phyloP scores from a whole-genome alignment of 2,113 vertebrate genomes.

The Scartelaos histophorus region DNA sequence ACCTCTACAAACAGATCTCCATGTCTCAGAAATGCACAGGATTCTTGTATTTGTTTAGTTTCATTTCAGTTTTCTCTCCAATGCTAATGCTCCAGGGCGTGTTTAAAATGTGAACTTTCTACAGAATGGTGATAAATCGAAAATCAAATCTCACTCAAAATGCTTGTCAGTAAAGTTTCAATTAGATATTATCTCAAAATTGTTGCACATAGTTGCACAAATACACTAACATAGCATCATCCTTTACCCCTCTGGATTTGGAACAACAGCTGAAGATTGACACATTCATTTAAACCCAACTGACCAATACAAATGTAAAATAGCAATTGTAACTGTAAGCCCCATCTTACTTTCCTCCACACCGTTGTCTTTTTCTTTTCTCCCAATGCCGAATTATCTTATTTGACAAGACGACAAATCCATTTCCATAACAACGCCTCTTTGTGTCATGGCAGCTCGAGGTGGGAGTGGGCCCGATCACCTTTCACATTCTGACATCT shows the following conservation, averaged over 20 bases:
- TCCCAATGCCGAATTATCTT: constrained; percentile 28
- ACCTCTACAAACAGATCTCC: too few relatives aligned
- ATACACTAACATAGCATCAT: too few relatives aligned
- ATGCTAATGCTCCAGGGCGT: too few relatives aligned
- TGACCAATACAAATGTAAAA: background rate
- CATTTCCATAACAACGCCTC: constrained; percentile 13
- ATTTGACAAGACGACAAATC: constrained; percentile 45
- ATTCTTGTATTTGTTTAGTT: too few relatives aligned
- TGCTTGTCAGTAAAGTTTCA: too few relatives aligned
- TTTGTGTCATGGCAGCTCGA: constrained; percentile 13
- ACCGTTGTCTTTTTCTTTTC: background rate
- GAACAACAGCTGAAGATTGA: background rate
- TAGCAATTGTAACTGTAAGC: background rate
- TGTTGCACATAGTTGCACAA: too few relatives aligned
- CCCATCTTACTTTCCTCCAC: constrained; percentile 17
- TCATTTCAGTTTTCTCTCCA: too few relatives aligned
- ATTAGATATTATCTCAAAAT: too few relatives aligned
- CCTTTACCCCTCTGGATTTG: background rate
- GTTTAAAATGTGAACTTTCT: too few relatives aligned
- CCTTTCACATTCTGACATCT: constrained; percentile 51
- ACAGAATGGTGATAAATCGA: too few relatives aligned
- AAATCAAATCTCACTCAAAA: too few relatives aligned
- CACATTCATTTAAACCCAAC: background rate
- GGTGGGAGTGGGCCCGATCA: constrained; percentile 35
- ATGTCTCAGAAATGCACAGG: too few relatives aligned